These are phyloP conservation scores for Dynastes maya DNA, from an alignment of 2,888 invertebrate genomes.

Conservation along the genomic window DNA sequence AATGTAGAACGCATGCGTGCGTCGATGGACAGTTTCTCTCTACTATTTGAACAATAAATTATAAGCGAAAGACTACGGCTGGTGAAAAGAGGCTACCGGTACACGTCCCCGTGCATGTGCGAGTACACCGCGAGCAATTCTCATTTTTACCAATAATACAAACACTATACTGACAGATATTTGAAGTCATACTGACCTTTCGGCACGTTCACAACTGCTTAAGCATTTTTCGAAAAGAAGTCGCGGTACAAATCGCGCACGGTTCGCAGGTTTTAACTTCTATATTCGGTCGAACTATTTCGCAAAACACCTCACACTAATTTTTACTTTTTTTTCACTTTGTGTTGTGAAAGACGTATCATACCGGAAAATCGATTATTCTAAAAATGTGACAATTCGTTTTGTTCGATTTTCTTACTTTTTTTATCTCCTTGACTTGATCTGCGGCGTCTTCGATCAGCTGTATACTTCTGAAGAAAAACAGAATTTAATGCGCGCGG, in stretches of 20 bases:
- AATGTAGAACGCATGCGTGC: conserved; percentile 48
- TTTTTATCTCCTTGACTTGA: conserved; percentile 36
- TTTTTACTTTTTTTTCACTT: conserved; percentile 23
- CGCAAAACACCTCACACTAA: conserved; percentile 16
- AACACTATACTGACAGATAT: conserved; percentile 14
- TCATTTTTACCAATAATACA: conserved; percentile 9
- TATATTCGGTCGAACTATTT: background rate
- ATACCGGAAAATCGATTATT: conserved; percentile 39
- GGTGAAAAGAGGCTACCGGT: conserved; percentile 46
- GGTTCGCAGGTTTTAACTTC: background rate
- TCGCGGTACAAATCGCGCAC: conserved; percentile 10
- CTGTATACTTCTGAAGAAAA: background rate
- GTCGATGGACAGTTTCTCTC: conserved; percentile 46
- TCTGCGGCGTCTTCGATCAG: conserved; percentile 28
- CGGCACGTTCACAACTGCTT: conserved; percentile 8
- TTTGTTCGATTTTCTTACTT: conserved; percentile 21
- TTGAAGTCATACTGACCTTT: conserved; percentile 43
- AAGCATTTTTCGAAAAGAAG: conserved; percentile 29
- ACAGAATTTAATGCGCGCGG: conserved; percentile 15
- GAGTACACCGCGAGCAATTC: conserved; percentile 15
- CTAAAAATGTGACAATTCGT: conserved; percentile 49
- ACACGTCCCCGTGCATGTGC: conserved; percentile 37
- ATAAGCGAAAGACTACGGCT: conserved; percentile 37
- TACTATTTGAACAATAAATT: conserved; percentile 48
- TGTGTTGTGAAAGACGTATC: conserved; percentile 9